Percentiles rank a stretch among this genome's conserved stretches.
phyloP scores from a whole-genome alignment of 2,888 invertebrate genomes.

The Trachelus tabidus region DNA sequence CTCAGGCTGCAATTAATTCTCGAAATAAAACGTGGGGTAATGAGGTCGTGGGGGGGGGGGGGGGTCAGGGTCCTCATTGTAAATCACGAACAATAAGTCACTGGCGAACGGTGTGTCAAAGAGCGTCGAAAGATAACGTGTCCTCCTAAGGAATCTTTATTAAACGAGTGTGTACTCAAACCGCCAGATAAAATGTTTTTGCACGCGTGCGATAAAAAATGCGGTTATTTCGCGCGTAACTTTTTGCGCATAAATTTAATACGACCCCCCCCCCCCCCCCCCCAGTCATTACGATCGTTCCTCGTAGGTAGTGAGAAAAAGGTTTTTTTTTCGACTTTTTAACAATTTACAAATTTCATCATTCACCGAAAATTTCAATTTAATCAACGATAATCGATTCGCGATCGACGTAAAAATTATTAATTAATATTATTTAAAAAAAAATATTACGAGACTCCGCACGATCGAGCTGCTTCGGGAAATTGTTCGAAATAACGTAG shows the following conservation, averaged over 20 bases:
- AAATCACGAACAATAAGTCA: neutral
- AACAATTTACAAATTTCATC: neutral
- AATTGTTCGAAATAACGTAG: constrained; percentile 1
- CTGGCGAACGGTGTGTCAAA: neutral
- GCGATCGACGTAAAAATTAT: neutral
- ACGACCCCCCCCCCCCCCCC: too few species aligned
- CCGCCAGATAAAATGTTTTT: neutral
- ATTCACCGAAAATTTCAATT: neutral
- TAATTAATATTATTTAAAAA: too few species aligned
- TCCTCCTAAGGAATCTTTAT: neutral
- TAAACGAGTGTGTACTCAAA: neutral
- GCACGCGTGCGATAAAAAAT: neutral
- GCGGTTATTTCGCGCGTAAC: neutral
- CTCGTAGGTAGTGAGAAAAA: too few species aligned
- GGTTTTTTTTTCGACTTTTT: too few species aligned
- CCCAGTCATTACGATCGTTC: neutral
- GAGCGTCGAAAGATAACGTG: neutral
- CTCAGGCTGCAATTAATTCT: too few species aligned
- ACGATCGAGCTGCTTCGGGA: neutral
- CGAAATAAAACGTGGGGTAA: neutral
- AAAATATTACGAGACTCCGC: neutral
- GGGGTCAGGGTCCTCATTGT: neutral
- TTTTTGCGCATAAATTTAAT: neutral
- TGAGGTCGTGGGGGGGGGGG: too few species aligned
- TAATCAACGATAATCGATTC: neutral